Conservation (phyloP, 2,888 invertebrate species). For the Ophion ellenae region DNA sequence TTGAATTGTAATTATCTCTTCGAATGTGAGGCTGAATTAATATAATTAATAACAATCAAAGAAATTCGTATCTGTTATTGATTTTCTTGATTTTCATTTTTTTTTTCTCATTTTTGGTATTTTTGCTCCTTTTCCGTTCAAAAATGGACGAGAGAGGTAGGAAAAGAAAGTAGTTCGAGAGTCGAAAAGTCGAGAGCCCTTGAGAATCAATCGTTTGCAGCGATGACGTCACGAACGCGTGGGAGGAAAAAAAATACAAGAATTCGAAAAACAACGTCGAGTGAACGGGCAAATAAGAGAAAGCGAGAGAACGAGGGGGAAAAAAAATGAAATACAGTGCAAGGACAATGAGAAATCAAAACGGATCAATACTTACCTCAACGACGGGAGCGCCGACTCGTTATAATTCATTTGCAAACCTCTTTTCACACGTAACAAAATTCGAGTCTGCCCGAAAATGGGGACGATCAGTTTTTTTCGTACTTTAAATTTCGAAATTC, state of each 20-base stretch:
- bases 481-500: too few species aligned
- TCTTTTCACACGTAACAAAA: not conserved
- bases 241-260: not conserved
- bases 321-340: not conserved
- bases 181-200: slow-evolving; percentile 38
- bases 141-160: not conserved
- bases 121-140: not conserved
- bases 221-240: too few species aligned
- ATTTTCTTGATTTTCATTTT: not conserved
- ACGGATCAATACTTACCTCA: slow-evolving; percentile 59
- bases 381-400: slow-evolving; percentile 36
- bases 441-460: too few species aligned
- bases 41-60: not conserved
- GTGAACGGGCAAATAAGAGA: not conserved
- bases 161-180: not conserved
- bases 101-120: not conserved
- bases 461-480: too few species aligned
- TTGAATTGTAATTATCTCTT: too few species aligned
- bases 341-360: slow-evolving; percentile 38
- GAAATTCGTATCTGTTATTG: too few species aligned
- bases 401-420: slow-evolving; percentile 13
- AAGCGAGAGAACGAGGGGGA: not conserved
- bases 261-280: not conserved
- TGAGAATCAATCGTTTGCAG: not conserved
- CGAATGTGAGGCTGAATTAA: too few species aligned